These are phyloP conservation scores for Cephus nigrinus DNA, from an alignment of 2,888 invertebrate species.

Conservation along the genomic window DNA sequence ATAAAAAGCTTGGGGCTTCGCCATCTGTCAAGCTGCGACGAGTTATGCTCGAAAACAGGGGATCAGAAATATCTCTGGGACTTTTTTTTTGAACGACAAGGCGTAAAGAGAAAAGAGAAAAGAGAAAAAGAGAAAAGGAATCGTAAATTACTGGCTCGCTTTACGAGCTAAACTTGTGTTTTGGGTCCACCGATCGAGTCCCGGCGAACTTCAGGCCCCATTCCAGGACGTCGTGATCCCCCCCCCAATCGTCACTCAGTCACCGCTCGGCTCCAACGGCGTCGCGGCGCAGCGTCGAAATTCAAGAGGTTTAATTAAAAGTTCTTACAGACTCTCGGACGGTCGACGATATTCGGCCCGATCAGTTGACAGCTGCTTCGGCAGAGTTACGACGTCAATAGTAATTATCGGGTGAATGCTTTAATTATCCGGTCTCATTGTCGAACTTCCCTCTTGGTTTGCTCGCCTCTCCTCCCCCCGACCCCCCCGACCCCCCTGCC, in stretches of 20 bases:
- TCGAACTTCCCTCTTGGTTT: constrained; percentile 7
- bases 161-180: too few relatives aligned
- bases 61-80: neutral
- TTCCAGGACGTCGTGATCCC: too few relatives aligned
- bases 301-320: constrained; percentile 40
- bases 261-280: too few relatives aligned
- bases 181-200: too few relatives aligned
- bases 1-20: constrained; percentile 29
- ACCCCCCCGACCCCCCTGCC: too few relatives aligned
- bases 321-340: constrained; percentile 19
- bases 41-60: constrained; percentile 5
- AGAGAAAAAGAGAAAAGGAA: constrained; percentile 8
- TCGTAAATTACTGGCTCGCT: too few relatives aligned
- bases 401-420: constrained; percentile 48
- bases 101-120: neutral
- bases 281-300: constrained; percentile 12
- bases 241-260: too few relatives aligned
- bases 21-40: constrained; percentile 33
- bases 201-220: too few relatives aligned
- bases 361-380: constrained; percentile 36
- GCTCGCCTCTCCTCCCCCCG: too few relatives aligned
- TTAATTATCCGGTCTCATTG: constrained; percentile 42
- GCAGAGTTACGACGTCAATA: constrained; percentile 39
- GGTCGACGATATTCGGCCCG: constrained; percentile 1
- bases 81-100: too few relatives aligned